phyloP scores from a whole-genome alignment of 2,888 invertebrate species.

The Nasonovia ribisnigri region DNA sequence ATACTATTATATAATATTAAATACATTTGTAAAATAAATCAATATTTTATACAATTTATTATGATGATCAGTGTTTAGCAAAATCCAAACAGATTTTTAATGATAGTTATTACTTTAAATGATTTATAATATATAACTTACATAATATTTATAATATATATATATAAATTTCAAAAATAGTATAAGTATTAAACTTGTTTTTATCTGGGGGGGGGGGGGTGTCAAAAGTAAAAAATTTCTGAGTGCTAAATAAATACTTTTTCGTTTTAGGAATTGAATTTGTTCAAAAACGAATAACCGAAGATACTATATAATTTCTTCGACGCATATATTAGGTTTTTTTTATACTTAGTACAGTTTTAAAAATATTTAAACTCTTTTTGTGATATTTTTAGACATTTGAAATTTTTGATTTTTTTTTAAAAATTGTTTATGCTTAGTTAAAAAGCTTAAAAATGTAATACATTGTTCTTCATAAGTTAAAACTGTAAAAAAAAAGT shows the following conservation, averaged over 20 bases:
- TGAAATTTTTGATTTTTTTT: not conserved
- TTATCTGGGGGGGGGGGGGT: too few relatives aligned
- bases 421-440: too few relatives aligned
- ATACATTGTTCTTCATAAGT: too few relatives aligned
- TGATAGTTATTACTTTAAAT: too few relatives aligned
- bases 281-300: not conserved
- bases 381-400: not conserved
- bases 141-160: not conserved
- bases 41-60: not conserved
- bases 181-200: not conserved
- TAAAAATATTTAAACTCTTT: not conserved
- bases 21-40: not conserved
- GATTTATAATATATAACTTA: too few relatives aligned
- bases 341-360: not conserved
- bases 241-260: too few relatives aligned
- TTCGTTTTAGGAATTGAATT: too few relatives aligned
- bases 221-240: not conserved
- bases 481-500: too few relatives aligned
- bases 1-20: not conserved
- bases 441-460: too few relatives aligned
- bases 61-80: too few relatives aligned
- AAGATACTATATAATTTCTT: not conserved
- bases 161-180: not conserved
- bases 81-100: too few relatives aligned
- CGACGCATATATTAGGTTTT: not conserved